Conservation (phyloP, 2,113 vertebrate genomes). For the Acanthochromis polyacanthus region DNA sequence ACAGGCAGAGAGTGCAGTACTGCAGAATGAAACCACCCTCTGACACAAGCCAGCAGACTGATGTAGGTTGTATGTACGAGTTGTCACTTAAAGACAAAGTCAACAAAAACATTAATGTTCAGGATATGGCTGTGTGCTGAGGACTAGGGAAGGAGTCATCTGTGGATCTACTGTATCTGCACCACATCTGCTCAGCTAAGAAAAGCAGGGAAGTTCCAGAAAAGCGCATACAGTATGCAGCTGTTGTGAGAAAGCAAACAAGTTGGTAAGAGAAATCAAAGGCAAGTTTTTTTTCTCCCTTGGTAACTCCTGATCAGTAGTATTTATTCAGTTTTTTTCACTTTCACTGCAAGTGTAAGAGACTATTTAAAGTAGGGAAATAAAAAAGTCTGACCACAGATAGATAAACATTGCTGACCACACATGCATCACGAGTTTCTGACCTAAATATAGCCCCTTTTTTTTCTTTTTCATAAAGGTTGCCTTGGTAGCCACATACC, state of each 20-base stretch:
- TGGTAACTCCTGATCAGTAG: not conserved
- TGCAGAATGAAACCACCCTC: not conserved
- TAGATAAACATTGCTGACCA: not conserved
- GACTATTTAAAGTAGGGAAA: no score
- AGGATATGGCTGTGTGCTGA: not conserved
- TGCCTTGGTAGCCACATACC: no score
- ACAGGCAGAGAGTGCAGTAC: no score
- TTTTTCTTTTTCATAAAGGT: no score
- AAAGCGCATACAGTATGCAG: no score
- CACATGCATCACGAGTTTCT: not conserved
- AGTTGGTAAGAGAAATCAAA: not conserved
- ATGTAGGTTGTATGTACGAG: not conserved
- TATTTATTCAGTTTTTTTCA: not conserved
- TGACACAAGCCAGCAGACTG: not conserved
- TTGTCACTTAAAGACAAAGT: not conserved
- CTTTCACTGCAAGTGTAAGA: not conserved
- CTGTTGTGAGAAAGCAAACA: not conserved
- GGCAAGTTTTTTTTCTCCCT: not conserved
- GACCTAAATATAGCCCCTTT: not conserved
- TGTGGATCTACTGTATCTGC: not conserved
- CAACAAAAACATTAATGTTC: not conserved
- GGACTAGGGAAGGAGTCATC: not conserved
- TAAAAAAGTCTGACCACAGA: no score
- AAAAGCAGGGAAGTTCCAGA: no score
- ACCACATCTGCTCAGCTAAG: no score